phyloP scores from a whole-genome alignment of 2,888 invertebrate genomes.

The Macrophya annulata region DNA sequence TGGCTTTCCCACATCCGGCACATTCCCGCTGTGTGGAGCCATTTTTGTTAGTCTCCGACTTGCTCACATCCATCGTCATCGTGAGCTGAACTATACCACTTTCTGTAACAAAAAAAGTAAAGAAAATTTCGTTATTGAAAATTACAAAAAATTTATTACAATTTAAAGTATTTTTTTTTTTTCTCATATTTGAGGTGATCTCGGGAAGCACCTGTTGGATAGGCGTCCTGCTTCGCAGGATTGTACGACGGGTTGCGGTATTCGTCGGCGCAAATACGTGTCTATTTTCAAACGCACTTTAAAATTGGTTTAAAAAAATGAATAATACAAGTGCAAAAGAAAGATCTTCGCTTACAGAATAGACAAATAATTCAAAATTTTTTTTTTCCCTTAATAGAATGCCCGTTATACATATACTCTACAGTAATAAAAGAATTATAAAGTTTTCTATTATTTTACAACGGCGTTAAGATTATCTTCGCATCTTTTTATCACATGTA shows the following conservation, averaged over 20 bases:
- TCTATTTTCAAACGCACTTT: neutral
- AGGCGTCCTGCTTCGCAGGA: constrained; percentile 23
- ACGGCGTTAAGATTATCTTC: constrained; percentile 22
- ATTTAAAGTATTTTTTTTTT: neutral
- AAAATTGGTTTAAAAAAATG: neutral
- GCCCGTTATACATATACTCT: neutral
- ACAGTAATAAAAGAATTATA: neutral
- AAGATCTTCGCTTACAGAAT: too few relatives aligned
- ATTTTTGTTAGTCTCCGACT: constrained; percentile 84
- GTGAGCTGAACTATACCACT: constrained; percentile 79
- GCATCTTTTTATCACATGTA: neutral
- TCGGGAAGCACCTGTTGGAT: constrained; percentile 13
- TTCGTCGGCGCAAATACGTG: constrained; percentile 5
- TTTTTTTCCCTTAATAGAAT: neutral
- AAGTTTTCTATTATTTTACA: constrained; percentile 35
- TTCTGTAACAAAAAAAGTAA: constrained; percentile 67
- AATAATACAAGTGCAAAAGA: neutral
- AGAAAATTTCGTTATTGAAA: neutral
- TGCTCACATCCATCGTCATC: constrained; percentile 95
- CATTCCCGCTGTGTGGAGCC: constrained; percentile 87
- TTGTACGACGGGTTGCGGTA: constrained; percentile 37
- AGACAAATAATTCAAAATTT: too few relatives aligned
- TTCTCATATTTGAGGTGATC: neutral
- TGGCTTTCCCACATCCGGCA: constrained; percentile 96
- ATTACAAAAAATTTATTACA: too few relatives aligned